Percentiles rank a stretch among this genome's conserved stretches.
phyloP scores from a whole-genome alignment of 1,140 invertebrate genomes.

The Zaprionus inermis region DNA sequence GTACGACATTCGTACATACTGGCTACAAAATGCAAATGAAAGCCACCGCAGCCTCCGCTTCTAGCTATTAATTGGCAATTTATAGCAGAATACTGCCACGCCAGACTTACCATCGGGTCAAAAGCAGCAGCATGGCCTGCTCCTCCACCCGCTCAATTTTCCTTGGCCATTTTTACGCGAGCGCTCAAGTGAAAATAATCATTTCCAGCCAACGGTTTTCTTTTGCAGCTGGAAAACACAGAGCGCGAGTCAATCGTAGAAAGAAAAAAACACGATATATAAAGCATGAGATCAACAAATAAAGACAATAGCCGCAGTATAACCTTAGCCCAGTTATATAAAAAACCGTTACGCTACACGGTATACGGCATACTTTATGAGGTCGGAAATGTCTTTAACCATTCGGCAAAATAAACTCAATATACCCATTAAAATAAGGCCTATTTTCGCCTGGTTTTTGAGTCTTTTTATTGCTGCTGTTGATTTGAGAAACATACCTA shows the following conservation, averaged over 20 bases:
- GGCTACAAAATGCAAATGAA: slow-evolving; percentile 68
- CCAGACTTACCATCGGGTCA: slow-evolving; percentile 7
- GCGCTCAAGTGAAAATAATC: slow-evolving; percentile 81
- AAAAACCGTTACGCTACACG: neutral
- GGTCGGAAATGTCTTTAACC: no score
- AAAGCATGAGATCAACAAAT: slow-evolving; percentile 19
- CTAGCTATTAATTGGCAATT: slow-evolving; percentile 75
- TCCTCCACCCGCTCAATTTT: neutral
- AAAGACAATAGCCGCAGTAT: neutral
- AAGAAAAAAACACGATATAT: slow-evolving; percentile 63
- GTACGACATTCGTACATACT: slow-evolving; percentile 10
- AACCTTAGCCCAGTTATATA: neutral
- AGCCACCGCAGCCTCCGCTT: slow-evolving; percentile 49
- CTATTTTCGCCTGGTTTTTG: neutral
- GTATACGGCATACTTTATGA: neutral
- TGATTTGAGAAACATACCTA: neutral
- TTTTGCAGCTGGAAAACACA: slow-evolving; percentile 43
- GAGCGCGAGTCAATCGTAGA: slow-evolving; percentile 65
- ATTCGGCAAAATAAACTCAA: neutral
- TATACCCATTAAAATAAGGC: neutral
- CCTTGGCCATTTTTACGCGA: slow-evolving; percentile 54
- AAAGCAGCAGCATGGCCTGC: slow-evolving; percentile 20
- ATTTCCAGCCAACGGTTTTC: slow-evolving; percentile 74
- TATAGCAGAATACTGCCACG: slow-evolving; percentile 56
- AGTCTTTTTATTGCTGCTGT: no score